Base-by-base conservation (phyloP, 2,888 invertebrate genomes). In the Microctonus hyperodae region DNA sequence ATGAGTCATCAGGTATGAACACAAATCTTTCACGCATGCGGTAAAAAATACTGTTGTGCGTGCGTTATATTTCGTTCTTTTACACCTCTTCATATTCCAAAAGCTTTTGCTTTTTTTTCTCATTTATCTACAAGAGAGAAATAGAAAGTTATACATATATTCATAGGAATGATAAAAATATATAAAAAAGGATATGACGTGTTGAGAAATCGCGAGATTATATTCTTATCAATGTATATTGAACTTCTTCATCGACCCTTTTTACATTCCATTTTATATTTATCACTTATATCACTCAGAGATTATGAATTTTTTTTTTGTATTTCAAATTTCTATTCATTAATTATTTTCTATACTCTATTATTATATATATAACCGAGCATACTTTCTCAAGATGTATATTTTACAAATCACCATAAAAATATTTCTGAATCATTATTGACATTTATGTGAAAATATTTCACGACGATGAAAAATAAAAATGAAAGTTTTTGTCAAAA, bases 1-100 rank as follows among this genome's bases (percentile, higher is more conserved):
- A 58, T 72, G 72, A 70, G 69, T 70, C 72, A 72, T 16, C 66
- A 70, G 72, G 68, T 72, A 67, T 28, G 28, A 25, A 55, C 23
- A 56, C 44, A 62, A 37, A 51, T 28, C 28, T 28, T n/a, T 37
- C n/a, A 37, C n/a, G 16, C 16, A 7, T 4, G 16, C n/a, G 37
- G 37, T 37, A n/a, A 37, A 37, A 37, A 37, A 16, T 9, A 44
- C 7, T 16, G 9, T 16, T n/a, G n/a, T n/a, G n/a, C n/a, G n/a
- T n/a, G n/a, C n/a, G n/a, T n/a, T n/a, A n/a, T n/a, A n/a, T n/a
- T n/a, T n/a, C n/a, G n/a, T n/a, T n/a, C n/a, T n/a, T n/a, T n/a
- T n/a, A n/a, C n/a, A n/a, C n/a, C n/a, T n/a, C n/a, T n/a, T n/a
- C n/a, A n/a, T n/a, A n/a, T n/a, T n/a, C n/a, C n/a, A n/a, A n/a